Evolutionary conservation across 2,888 invertebrate genomes (phyloP).

Genomic region (Epirrhoe alternata): DNA sequence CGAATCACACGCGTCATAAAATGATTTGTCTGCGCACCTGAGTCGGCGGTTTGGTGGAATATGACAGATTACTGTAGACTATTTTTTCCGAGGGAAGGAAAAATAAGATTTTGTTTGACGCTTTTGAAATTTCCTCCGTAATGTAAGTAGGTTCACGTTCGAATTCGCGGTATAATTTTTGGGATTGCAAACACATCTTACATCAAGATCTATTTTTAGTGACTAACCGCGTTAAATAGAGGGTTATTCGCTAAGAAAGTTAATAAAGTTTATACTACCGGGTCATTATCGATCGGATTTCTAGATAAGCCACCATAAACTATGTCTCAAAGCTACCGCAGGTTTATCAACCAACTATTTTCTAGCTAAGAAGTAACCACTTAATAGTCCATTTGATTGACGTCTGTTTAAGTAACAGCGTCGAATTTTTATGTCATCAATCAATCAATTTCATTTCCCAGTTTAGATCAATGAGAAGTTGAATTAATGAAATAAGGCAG

Average conservation of each 20-base stretch:
- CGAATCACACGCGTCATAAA: conserved; percentile 69
- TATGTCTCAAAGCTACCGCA: conserved; percentile 61
- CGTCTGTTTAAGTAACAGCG: conserved; percentile 63
- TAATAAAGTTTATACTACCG: too few species aligned
- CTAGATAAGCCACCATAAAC: conserved; percentile 51
- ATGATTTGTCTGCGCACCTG: conserved; percentile 60
- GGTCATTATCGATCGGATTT: conserved; percentile 39
- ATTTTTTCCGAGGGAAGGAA: conserved; percentile 21
- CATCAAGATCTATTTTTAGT: too few species aligned
- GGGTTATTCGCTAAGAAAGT: too few species aligned
- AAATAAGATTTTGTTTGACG: neutral
- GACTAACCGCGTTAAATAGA: too few species aligned
- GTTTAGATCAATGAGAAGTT: conserved; percentile 49
- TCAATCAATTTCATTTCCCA: conserved; percentile 79
- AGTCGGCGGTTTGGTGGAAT: conserved; percentile 30
- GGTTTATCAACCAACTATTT: conserved; percentile 53
- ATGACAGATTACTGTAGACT: conserved; percentile 26
- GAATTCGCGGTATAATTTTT: too few species aligned
- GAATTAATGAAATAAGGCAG: conserved; percentile 16
- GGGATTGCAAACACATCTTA: too few species aligned
- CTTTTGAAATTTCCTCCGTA: neutral
- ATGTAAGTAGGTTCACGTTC: too few species aligned
- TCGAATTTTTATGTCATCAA: conserved; percentile 78
- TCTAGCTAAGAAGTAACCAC: conserved; percentile 55
- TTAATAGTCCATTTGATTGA: conserved; percentile 67